phyloP scores from a whole-genome alignment of 1,140 invertebrate genomes.

The Protaetia brevitarsis region DNA sequence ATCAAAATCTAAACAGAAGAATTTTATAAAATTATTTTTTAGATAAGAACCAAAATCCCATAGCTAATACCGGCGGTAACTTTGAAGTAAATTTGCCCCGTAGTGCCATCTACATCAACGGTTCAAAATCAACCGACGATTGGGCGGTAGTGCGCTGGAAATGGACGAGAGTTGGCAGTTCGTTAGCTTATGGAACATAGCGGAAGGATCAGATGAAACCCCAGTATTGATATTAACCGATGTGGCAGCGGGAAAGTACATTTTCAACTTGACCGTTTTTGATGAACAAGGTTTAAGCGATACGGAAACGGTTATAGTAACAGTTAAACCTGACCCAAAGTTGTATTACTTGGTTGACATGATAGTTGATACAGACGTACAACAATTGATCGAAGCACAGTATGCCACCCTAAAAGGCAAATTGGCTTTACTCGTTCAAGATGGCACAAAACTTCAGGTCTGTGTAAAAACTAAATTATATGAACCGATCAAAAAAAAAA shows the following conservation, averaged over 20 bases:
- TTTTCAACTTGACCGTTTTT: conserved; percentile 82
- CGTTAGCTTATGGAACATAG: conserved; percentile 80
- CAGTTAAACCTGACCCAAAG: conserved; percentile 78
- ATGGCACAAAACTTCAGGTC: conserved; percentile 48
- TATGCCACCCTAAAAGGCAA: conserved; percentile 72
- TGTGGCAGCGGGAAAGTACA: conserved; percentile 81
- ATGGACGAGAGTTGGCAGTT: conserved; percentile 78
- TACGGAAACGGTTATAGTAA: conserved; percentile 78
- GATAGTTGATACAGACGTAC: conserved; percentile 69
- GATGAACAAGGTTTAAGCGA: conserved; percentile 83
- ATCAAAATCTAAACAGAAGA: conserved; percentile 68
- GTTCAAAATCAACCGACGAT: conserved; percentile 83
- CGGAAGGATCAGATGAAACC: conserved; percentile 69
- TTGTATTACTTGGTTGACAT: conserved; percentile 76
- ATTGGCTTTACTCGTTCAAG: conserved; percentile 61
- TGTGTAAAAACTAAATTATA: conserved; percentile 13
- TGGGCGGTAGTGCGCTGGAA: conserved; percentile 78
- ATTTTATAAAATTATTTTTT: conserved; percentile 23
- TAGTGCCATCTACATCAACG: conserved; percentile 77
- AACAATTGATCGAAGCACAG: conserved; percentile 71
- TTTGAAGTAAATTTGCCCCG: conserved; percentile 72
- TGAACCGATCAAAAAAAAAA: neutral
- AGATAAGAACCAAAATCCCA: conserved; percentile 87
- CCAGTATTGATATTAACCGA: conserved; percentile 80
- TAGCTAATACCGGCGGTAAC: conserved; percentile 84